These are phyloP conservation scores for Phenganax stokvisi DNA, from an alignment of 92 coral and sea anemone genomes.

Conservation along the genomic window DNA sequence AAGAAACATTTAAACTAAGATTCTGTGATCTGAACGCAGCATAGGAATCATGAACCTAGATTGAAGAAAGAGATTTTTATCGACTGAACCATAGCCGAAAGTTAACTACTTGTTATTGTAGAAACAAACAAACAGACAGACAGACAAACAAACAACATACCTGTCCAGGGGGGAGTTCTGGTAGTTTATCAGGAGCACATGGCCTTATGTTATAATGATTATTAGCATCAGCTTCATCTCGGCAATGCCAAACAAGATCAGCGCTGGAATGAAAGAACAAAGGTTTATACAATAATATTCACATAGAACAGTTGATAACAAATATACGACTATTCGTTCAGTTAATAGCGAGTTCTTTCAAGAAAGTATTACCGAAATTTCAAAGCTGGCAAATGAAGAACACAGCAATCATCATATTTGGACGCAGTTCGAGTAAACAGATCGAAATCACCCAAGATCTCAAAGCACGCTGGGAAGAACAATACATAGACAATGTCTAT, in stretches of 20 bases:
- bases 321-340: no score
- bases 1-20: conserved; percentile 66
- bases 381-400: conserved; percentile 80
- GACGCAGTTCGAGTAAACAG: conserved; percentile 94
- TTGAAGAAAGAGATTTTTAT: neutral
- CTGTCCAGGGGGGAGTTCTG: conserved; percentile 91
- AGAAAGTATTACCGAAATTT: conserved; percentile 58
- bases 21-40: conserved; percentile 91
- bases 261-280: conserved; percentile 42
- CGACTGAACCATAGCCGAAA: neutral
- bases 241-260: conserved; percentile 79
- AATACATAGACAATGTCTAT: neutral
- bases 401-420: conserved; percentile 97
- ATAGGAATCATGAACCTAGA: conserved; percentile 83
- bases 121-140: neutral
- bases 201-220: conserved; percentile 78
- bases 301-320: neutral
- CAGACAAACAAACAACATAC: conserved; percentile 27
- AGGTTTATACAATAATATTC: neutral
- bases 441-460: conserved; percentile 83
- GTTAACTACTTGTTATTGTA: neutral
- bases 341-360: neutral
- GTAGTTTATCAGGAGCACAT: conserved; percentile 87
- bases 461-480: conserved; percentile 60
- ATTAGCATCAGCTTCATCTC: conserved; percentile 59